phyloP scores from a whole-genome alignment of 2,888 invertebrate genomes.

The Argyra leucocephala region DNA sequence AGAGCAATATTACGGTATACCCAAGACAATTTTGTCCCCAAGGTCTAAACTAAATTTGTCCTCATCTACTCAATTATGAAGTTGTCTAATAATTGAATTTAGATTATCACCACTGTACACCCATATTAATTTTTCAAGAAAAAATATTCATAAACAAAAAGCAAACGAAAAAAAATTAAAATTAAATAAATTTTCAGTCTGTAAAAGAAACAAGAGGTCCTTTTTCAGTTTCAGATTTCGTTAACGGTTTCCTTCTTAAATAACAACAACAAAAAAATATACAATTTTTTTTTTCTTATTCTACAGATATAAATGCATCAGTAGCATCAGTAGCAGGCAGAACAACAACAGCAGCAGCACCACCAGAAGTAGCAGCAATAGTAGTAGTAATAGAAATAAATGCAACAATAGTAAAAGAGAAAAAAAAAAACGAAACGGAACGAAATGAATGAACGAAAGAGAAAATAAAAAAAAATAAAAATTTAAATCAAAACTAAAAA shows the following conservation, averaged over 20 bases:
- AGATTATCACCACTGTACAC: too few relatives aligned
- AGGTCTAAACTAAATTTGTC: too few relatives aligned
- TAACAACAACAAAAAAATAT: not conserved
- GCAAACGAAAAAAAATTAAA: not conserved
- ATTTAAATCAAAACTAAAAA: not conserved
- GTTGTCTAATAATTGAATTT: too few relatives aligned
- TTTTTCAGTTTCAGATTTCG: not conserved
- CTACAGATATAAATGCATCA: too few relatives aligned
- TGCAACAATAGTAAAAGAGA: not conserved
- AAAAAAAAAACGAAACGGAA: not conserved
- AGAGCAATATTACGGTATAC: too few relatives aligned
- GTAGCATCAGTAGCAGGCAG: not conserved
- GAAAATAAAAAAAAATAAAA: not conserved
- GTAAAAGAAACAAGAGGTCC: not conserved
- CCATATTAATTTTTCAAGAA: too few relatives aligned
- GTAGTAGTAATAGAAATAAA: not conserved
- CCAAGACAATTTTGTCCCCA: too few relatives aligned
- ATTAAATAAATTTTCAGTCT: not conserved
- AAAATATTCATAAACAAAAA: too few relatives aligned
- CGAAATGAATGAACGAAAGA: not conserved
- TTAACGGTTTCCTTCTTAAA: constrained; percentile 3
- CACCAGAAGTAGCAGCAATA: not conserved
- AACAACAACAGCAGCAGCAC: not conserved
- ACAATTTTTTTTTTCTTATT: too few relatives aligned
- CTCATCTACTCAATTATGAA: too few relatives aligned